Percentiles rank a stretch among this genome's conserved stretches.
phyloP scores from a whole-genome alignment of 2,113 vertebrate species.

The Hippocampus mohnikei region DNA sequence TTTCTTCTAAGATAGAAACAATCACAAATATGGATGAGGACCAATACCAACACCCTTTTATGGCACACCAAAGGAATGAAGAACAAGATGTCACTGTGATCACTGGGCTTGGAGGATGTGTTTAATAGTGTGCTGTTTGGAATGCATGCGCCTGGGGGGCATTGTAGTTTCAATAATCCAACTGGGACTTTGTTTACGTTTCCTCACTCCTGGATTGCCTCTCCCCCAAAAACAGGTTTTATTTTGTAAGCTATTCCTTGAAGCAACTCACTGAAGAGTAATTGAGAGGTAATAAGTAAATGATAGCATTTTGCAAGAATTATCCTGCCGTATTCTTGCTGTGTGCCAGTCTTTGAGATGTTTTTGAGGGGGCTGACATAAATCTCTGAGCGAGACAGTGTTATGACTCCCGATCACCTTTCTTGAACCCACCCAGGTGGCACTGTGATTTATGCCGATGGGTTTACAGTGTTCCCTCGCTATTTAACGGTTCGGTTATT shows the following conservation, averaged over 20 bases:
- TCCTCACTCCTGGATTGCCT: background rate
- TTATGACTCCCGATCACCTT: conserved; percentile 38
- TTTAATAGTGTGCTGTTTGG: conserved; percentile 36
- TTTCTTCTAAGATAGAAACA: conserved; percentile 44
- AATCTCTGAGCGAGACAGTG: conserved; percentile 27
- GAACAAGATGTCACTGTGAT: conserved; percentile 54
- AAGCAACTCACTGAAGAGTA: background rate
- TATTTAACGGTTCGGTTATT: background rate
- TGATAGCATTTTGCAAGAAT: background rate
- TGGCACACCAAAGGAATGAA: conserved; percentile 50
- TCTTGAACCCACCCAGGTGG: conserved; percentile 30
- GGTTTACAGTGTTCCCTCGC: conserved; percentile 15
- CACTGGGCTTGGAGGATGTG: conserved; percentile 25
- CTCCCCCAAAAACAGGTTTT: too few species aligned
- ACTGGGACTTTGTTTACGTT: conserved; percentile 12
- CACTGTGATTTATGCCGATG: conserved; percentile 31
- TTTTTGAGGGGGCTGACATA: conserved; percentile 16
- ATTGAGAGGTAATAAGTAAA: too few species aligned
- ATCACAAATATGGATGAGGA: conserved; percentile 52
- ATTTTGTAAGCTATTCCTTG: background rate
- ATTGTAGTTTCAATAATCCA: conserved; percentile 25
- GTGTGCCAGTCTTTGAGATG: conserved; percentile 14
- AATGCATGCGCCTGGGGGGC: conserved; percentile 6
- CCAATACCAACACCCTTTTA: conserved; percentile 55
- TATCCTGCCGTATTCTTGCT: conserved; percentile 9